Base-by-base conservation (phyloP, 2,113 vertebrate genomes). In the Chlamydotis undulata region DNA sequence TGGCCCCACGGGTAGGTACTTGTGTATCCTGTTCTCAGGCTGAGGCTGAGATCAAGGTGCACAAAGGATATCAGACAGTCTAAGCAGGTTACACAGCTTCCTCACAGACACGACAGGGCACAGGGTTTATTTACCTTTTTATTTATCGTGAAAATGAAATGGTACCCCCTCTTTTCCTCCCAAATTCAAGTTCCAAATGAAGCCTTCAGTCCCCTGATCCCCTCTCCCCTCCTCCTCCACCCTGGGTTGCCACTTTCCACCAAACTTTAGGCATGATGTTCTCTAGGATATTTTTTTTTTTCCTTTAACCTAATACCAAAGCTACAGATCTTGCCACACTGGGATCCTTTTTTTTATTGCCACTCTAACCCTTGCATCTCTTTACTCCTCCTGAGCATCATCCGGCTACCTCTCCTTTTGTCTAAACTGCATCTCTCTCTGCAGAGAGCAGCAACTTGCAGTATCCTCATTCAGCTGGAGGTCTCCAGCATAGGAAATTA, bases 401-500 rank as follows among this genome's bases (percentile, higher is more conserved):
- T 10, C 10, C 71, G 63, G 25, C 37, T 47, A 24, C 15, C 17
- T 87, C 24, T 80, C n/a, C 8, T 96, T 39, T 47, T 6, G 14
- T 31, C 59, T 41, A 10, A 80, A 79, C 6, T 7, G 7, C 5
- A 14, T 68, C 50, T 76, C 16, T 31, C 53, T 78, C 79, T 33
- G 23, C 17, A 26, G 39, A 49, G 23, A 77, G 10, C 65, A 68
- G 26, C 50, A 60, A 50, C 55, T 55, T 59, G 39, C 35, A 49
- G 35, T 37, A 22, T n/a, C 82, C 74, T 60, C 39, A 56, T 60
- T 78, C 90, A 83, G 70, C n/a, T 94, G 65, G 49, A 96, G 74
- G 87, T 69, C 80, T 83, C n/a, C 84, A 49, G 47, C n/a, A 67
- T 7, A 60, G 73, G 61, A 92, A 95, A 94, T 96, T 92, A 93